phyloP scores from a whole-genome alignment of 1,140 invertebrate species.

The Ectropis grisescens region DNA sequence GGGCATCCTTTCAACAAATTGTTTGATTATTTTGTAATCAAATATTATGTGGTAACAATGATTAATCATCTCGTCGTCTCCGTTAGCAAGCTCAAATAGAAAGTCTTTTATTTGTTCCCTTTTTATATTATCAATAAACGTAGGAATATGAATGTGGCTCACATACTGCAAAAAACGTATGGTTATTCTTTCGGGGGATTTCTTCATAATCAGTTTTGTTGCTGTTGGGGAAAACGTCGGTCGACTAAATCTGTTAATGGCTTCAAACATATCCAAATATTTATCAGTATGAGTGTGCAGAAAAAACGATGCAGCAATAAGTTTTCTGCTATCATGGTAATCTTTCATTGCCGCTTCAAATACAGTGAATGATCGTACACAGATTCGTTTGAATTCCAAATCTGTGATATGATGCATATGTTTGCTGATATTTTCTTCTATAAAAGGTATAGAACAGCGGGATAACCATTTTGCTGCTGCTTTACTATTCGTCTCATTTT shows the following conservation, averaged over 20 bases:
- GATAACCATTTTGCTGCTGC: conserved; percentile 38
- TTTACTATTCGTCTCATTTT: conserved; percentile 19
- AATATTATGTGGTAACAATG: conserved; percentile 8
- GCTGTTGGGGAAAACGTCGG: conserved; percentile 23
- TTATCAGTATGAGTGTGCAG: conserved; percentile 20
- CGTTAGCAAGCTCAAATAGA: conserved; percentile 20
- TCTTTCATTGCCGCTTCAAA: conserved; percentile 22
- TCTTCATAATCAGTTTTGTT: conserved; percentile 30
- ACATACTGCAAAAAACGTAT: conserved; percentile 29
- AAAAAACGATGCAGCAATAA: conserved; percentile 25
- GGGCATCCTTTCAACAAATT: conserved; percentile 25
- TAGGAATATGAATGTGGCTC: conserved; percentile 23
- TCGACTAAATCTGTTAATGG: conserved; percentile 3
- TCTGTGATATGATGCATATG: conserved; percentile 17
- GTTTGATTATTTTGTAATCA: conserved; percentile 14
- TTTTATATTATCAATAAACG: conserved; percentile 28
- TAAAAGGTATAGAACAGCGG: conserved; percentile 32
- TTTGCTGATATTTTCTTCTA: conserved; percentile 21
- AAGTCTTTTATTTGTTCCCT: conserved; percentile 32
- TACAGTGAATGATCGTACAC: conserved; percentile 29
- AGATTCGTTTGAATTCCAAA: conserved; percentile 25
- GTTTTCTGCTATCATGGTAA: conserved; percentile 7
- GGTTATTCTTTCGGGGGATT: conserved; percentile 21
- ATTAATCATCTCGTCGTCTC: conserved; percentile 9
- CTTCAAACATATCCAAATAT: conserved; percentile 33